phyloP scores from a whole-genome alignment of 2,888 invertebrate species.

The Dioctria rufipes region DNA sequence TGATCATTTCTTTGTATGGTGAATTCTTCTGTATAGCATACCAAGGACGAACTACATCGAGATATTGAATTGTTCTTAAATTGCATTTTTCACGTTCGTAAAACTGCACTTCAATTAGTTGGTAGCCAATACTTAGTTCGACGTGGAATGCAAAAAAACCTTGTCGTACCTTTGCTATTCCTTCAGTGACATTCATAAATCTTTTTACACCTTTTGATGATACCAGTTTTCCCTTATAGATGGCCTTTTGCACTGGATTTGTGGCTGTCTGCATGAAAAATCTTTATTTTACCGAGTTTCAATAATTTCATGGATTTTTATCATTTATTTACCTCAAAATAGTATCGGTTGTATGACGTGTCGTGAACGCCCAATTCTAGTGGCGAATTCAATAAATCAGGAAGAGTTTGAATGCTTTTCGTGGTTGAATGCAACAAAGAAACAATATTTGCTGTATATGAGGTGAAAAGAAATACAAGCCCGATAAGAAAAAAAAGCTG shows the following conservation, averaged over 20 bases:
- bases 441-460: slow-evolving; percentile 81
- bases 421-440: slow-evolving; percentile 78
- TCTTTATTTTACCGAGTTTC: neutral
- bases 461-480: slow-evolving; percentile 76
- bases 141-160: slow-evolving; percentile 62
- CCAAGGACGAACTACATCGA: slow-evolving; percentile 67
- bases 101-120: slow-evolving; percentile 61
- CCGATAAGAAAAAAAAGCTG: slow-evolving; percentile 76
- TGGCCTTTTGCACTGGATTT: slow-evolving; percentile 72
- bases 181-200: slow-evolving; percentile 72
- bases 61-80: slow-evolving; percentile 64
- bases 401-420: slow-evolving; percentile 75
- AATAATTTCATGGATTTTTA: neutral
- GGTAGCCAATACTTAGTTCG: slow-evolving; percentile 59
- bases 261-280: slow-evolving; percentile 46
- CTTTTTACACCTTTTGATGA: slow-evolving; percentile 71
- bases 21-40: slow-evolving; percentile 67
- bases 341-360: slow-evolving; percentile 77
- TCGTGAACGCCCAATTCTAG: slow-evolving; percentile 77
- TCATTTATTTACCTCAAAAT: slow-evolving; percentile 70
- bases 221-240: slow-evolving; percentile 73
- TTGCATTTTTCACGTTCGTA: slow-evolving; percentile 63
- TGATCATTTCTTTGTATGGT: slow-evolving; percentile 68
- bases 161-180: slow-evolving; percentile 71
- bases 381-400: slow-evolving; percentile 76